Conservation (phyloP, 2,113 vertebrate genomes). For the Cyphomyrus discorhynchus region DNA sequence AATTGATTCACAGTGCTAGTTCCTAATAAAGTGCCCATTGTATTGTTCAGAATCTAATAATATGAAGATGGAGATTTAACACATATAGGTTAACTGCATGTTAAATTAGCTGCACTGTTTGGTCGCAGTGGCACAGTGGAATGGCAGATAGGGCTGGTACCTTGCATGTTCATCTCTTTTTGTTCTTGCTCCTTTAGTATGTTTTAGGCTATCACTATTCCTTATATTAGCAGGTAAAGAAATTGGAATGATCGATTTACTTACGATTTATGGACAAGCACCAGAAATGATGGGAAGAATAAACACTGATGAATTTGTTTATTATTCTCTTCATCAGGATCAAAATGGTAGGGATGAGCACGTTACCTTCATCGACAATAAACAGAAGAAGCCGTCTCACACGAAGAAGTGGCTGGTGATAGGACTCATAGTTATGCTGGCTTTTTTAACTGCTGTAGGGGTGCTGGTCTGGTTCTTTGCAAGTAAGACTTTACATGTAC, state of each 20-base stretch:
- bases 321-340: slow-evolving; percentile 28
- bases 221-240: background rate
- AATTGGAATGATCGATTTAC: background rate
- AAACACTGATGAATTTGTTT: background rate
- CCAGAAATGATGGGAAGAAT: background rate
- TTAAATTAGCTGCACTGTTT: background rate
- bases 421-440: slow-evolving; percentile 43
- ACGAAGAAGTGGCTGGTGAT: slow-evolving; percentile 37
- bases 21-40: background rate
- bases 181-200: background rate
- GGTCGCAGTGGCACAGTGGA: background rate
- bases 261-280: background rate
- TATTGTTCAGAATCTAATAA: background rate
- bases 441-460: slow-evolving; percentile 43
- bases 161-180: background rate
- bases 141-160: background rate
- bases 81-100: background rate
- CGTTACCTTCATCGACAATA: slow-evolving; percentile 46
- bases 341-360: slow-evolving; percentile 41
- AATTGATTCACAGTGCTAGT: background rate
- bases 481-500: slow-evolving; percentile 39
- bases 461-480: slow-evolving; percentile 60
- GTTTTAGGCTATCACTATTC: background rate
- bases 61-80: background rate
- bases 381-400: slow-evolving; percentile 38